Evolutionary conservation across 2,797 vertebrate species (phyloP).

Genomic region (Chelonia mydas): DNA sequence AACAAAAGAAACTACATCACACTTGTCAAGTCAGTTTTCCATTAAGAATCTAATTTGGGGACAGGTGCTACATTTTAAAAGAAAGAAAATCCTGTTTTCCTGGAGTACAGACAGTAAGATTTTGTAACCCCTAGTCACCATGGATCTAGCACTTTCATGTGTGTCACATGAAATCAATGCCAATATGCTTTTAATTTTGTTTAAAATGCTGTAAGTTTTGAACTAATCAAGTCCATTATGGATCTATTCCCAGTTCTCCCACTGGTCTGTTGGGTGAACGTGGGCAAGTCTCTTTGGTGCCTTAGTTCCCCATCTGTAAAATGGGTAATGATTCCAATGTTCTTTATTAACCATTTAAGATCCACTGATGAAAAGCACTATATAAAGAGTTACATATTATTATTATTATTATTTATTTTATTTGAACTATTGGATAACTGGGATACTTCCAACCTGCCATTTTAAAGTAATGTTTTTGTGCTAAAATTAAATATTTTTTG

Average conservation of each 20-base stretch:
- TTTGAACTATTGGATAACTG: neutral
- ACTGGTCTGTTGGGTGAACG: neutral
- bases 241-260: neutral
- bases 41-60: constrained; percentile 8
- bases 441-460: neutral
- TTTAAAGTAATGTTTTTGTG: neutral
- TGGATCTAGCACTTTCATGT: neutral
- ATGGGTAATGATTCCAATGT: neutral
- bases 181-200: neutral
- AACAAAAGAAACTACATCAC: constrained; percentile 7
- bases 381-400: neutral
- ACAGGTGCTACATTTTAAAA: neutral
- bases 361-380: neutral
- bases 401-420: neutral
- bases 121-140: neutral
- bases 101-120: neutral
- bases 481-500: constrained; percentile 33
- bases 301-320: neutral
- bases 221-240: neutral
- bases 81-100: neutral
- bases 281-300: neutral
- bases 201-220: neutral
- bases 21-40: constrained; percentile 15
- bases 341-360: neutral
- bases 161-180: constrained; percentile 9